A percentile compares a stretch with the other conserved stretches of the same genome.
Evolutionary conservation across 2,888 invertebrate genomes (phyloP).

Genomic region (Volucella bombylans): DNA sequence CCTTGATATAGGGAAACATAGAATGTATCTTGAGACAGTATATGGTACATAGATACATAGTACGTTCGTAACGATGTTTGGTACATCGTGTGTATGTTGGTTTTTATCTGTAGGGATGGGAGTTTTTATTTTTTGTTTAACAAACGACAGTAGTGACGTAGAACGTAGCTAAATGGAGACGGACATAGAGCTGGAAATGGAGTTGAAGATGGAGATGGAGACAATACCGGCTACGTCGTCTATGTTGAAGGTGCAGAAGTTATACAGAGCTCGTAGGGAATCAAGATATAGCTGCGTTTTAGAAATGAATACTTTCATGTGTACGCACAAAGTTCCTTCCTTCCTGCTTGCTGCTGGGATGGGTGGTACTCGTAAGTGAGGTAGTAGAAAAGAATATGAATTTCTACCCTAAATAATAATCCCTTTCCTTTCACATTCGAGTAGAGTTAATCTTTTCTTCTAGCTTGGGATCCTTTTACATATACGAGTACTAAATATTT

Average conservation of each 20-base stretch:
- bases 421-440: slow-evolving; percentile 63
- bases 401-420: slow-evolving; percentile 66
- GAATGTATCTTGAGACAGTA: slow-evolving; percentile 32
- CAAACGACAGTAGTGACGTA: slow-evolving; percentile 37
- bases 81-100: slow-evolving; percentile 4
- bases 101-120: not conserved
- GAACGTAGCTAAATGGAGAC: slow-evolving; percentile 38
- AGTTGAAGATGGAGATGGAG: slow-evolving; percentile 17
- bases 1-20: slow-evolving; percentile 59
- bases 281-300: no score
- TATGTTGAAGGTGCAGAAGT: slow-evolving; percentile 28
- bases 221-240: not conserved
- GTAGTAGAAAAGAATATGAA: slow-evolving; percentile 24
- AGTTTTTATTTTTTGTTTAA: slow-evolving; percentile 31
- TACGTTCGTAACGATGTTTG: no score
- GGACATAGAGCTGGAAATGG: slow-evolving; percentile 11
- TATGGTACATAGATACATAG: not conserved
- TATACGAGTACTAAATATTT: slow-evolving; percentile 39
- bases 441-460: slow-evolving; percentile 67
- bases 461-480: slow-evolving; percentile 46
- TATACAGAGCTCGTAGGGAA: not conserved
- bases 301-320: slow-evolving; percentile 12
- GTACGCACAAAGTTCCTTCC: slow-evolving; percentile 72
- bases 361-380: not conserved
- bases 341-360: slow-evolving; percentile 62